phyloP scores from a whole-genome alignment of 1,140 invertebrate species.

The Meloidogyne floridensis region DNA sequence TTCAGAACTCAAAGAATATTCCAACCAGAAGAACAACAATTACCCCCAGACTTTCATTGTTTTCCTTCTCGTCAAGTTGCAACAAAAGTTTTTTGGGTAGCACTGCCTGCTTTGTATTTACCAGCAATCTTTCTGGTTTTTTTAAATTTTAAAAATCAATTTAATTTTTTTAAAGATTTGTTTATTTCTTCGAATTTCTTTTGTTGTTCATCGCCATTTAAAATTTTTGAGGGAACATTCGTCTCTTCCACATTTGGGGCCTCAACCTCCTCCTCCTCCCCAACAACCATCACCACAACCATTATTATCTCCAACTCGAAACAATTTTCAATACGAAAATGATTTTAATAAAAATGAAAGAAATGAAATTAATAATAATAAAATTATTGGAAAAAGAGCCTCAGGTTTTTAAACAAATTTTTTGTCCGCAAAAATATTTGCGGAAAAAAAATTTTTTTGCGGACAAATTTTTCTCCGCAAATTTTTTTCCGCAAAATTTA shows the following conservation, averaged over 20 bases:
- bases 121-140: slow-evolving; percentile 19
- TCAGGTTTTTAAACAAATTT: neutral
- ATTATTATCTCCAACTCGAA: neutral
- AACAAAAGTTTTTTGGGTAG: slow-evolving; percentile 11
- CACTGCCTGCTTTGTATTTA: slow-evolving; percentile 22
- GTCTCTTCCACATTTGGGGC: neutral
- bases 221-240: slow-evolving; percentile 37
- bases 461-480: no score
- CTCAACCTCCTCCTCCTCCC: neutral
- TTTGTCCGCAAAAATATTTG: no score
- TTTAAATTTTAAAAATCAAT: neutral
- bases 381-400: neutral
- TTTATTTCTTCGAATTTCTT: slow-evolving; percentile 41
- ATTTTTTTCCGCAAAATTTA: no score
- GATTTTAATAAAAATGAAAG: slow-evolving; percentile 5
- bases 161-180: slow-evolving; percentile 33
- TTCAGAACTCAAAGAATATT: neutral
- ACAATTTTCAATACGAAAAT: neutral
- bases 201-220: slow-evolving; percentile 41
- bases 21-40: neutral
- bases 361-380: neutral
- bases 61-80: slow-evolving; percentile 15
- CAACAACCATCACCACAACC: neutral
- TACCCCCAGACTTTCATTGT: neutral
- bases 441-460: no score